Percentiles rank a stretch among this genome's conserved stretches.
Conservation (phyloP, 2,888 invertebrate genomes). For the Shargacucullia verbasci region DNA sequence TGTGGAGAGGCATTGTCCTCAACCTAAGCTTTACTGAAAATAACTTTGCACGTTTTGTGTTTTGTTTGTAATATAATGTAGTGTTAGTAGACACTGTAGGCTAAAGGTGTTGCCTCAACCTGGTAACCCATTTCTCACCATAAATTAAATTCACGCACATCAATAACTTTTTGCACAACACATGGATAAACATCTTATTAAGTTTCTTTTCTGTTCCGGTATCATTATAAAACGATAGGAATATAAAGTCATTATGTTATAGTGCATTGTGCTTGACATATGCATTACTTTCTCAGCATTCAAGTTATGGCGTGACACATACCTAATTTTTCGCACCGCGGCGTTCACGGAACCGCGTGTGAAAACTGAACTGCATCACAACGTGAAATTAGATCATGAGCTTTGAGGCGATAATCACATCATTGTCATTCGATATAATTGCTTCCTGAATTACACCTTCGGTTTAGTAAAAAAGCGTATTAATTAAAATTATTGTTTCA, state of each 20-base stretch:
- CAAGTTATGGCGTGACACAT: slow-evolving; percentile 48
- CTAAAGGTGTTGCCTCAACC: not conserved
- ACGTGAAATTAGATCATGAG: slow-evolving; percentile 70
- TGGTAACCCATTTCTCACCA: slow-evolving; percentile 36
- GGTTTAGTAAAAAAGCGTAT: no score
- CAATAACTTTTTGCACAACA: slow-evolving; percentile 25
- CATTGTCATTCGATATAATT: slow-evolving; percentile 56
- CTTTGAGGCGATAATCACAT: slow-evolving; percentile 53
- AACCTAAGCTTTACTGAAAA: no score
- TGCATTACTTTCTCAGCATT: slow-evolving; percentile 55
- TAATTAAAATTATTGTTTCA: not conserved
- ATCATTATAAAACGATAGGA: slow-evolving; percentile 21
- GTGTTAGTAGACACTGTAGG: not conserved
- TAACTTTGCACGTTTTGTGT: not conserved
- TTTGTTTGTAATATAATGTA: slow-evolving; percentile 11
- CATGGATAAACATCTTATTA: slow-evolving; percentile 6
- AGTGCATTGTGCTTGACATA: slow-evolving; percentile 35
- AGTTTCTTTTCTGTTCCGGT: slow-evolving; percentile 17
- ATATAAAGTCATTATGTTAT: slow-evolving; percentile 42
- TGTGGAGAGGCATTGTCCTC: no score
- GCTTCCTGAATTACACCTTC: slow-evolving; percentile 59
- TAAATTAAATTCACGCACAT: slow-evolving; percentile 36
- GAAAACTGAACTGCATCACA: slow-evolving; percentile 58
- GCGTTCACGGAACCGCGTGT: slow-evolving; percentile 58
- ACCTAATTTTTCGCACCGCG: slow-evolving; percentile 57